phyloP scores from a whole-genome alignment of 2,888 invertebrate species.

The Cheilosia scutellata region DNA sequence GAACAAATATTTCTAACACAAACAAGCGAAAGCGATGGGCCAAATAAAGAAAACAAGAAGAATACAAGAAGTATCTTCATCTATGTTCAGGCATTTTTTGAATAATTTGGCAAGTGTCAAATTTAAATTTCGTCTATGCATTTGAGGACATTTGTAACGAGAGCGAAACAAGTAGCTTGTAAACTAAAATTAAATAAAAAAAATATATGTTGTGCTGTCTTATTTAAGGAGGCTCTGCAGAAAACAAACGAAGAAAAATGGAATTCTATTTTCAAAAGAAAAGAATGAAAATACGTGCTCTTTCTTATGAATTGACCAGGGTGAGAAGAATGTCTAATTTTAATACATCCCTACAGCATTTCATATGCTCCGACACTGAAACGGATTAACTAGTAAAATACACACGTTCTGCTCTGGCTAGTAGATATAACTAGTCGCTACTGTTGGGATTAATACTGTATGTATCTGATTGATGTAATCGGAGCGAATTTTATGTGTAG shows the following conservation, averaged over 20 bases:
- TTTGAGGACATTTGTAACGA: slow-evolving; percentile 58
- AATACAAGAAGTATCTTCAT: slow-evolving; percentile 31
- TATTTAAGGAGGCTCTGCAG: slow-evolving; percentile 22
- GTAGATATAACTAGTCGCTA: background rate
- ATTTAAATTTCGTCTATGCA: slow-evolving; percentile 51
- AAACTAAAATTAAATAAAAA: slow-evolving; percentile 49
- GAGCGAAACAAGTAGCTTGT: slow-evolving; percentile 52
- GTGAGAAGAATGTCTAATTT: slow-evolving; percentile 71
- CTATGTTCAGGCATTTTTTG: slow-evolving; percentile 39
- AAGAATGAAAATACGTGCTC: slow-evolving; percentile 57
- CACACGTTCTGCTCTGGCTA: slow-evolving; percentile 10
- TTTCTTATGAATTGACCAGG: slow-evolving; percentile 65
- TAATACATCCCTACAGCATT: slow-evolving; percentile 66
- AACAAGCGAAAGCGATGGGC: slow-evolving; percentile 29
- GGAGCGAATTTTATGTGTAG: background rate
- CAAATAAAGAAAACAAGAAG: slow-evolving; percentile 38
- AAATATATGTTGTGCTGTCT: slow-evolving; percentile 29
- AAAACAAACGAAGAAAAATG: slow-evolving; percentile 39
- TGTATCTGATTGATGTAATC: slow-evolving; percentile 37
- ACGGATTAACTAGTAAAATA: slow-evolving; percentile 41
- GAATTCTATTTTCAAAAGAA: slow-evolving; percentile 70
- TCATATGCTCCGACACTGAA: slow-evolving; percentile 34
- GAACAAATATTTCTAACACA: slow-evolving; percentile 44
- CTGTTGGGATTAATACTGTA: slow-evolving; percentile 13
- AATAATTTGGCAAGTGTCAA: slow-evolving; percentile 71